A percentile compares a stretch with the other conserved stretches of the same genome.
These are phyloP conservation scores for Formica selysi DNA, from an alignment of 1,140 invertebrate genomes.

Conservation along the genomic window DNA sequence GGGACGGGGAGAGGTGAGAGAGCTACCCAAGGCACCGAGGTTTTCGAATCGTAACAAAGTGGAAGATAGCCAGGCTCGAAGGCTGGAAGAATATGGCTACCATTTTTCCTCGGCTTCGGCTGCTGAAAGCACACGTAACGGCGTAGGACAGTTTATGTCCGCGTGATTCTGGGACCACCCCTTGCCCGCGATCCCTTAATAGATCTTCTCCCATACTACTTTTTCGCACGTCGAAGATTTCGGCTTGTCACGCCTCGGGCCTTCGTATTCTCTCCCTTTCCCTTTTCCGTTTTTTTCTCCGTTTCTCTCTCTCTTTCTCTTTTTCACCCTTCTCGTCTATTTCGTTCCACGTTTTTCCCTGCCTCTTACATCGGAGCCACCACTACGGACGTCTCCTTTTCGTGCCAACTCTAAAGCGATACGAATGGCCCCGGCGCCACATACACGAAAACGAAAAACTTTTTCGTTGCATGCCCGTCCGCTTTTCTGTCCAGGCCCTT, in stretches of 20 bases:
- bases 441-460: conserved; percentile 69
- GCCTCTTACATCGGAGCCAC: conserved; percentile 32
- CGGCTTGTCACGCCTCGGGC: conserved; percentile 65
- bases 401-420: conserved; percentile 72
- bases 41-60: conserved; percentile 77
- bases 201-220: neutral
- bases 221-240: conserved; percentile 64
- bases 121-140: conserved; percentile 75
- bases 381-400: neutral
- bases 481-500: conserved; percentile 32
- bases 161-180: conserved; percentile 62
- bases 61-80: conserved; percentile 73
- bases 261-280: conserved; percentile 15
- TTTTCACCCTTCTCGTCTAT: neutral
- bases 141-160: conserved; percentile 73
- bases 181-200: neutral
- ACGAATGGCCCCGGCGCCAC: conserved; percentile 56
- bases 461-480: conserved; percentile 29
- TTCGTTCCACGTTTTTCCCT: neutral
- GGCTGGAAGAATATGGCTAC: conserved; percentile 69
- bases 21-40: conserved; percentile 47
- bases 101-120: conserved; percentile 73
- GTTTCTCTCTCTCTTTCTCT: conserved; percentile 44
- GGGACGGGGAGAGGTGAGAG: neutral
- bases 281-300: conserved; percentile 18